Base-by-base conservation (phyloP, 2,113 vertebrate species). In the Mobula hypostoma region DNA sequence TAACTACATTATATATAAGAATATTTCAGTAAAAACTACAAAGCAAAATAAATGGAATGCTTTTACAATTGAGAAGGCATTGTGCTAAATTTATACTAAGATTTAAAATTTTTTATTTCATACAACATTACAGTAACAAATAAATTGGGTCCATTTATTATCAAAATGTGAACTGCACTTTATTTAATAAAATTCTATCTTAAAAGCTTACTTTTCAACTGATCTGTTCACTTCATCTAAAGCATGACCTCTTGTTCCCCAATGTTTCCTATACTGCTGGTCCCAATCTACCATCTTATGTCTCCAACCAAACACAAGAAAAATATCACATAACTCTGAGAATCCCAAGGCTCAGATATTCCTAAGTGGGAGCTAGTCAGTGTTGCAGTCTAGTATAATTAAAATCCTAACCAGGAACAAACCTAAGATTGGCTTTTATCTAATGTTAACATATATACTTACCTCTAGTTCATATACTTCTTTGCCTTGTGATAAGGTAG, bases 391-490 rank as follows among this genome's bases (percentile, higher is more conserved):
- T 7, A 21, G 40, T 66, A 93, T 11, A 72, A 93, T 74, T 8
- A 27, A 56, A 56, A 56, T 74, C 1, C 3, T 5, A 56, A 93
- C 72, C 40, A 76, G 21, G 90, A 74, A 48, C 90, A 93, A 74
- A 91, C 63, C 2, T 36, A n/a, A 5, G 17, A 24, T n/a, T 4
- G 36, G 61, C 21, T 27, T 93, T 48, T n/a, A 17, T 2, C 63
- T 66, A 36, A 72, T 4, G 72, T 32, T 27, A 79, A 79, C 19
- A 40, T 24, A n/a, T 66, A 24, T 19, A 12, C 74, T 94, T 94
- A 97, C 97, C 94, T 98, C 97, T n/a, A 98, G 95, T 94, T 98
- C 97, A 4, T 98, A 98, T 76, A 97, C 96, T 95, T 97, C 97
- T 94, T 97, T 98, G 19, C 97, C 97, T 74, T 97, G 97, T 0